Base-by-base conservation (phyloP, 1,140 invertebrate genomes). In the Leptinotarsa lineolata region DNA sequence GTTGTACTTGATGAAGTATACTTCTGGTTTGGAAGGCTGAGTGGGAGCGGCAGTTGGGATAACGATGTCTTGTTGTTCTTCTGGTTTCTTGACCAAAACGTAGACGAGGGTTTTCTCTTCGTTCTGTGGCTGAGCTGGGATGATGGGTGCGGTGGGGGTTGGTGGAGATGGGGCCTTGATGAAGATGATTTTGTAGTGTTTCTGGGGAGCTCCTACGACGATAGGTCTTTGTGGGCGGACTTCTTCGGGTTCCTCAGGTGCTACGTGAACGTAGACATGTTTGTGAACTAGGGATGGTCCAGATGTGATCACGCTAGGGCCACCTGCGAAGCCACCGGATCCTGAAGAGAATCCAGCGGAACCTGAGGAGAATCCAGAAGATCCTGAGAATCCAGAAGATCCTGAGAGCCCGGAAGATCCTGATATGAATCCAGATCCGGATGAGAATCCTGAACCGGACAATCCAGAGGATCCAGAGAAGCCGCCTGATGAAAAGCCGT, bases 1-100 rank as follows among this genome's bases (percentile, higher is more conserved):
- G 89, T 93, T 93, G 91, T 94, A 94, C 76, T 92, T 91, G 89
- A 95, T 95, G 89, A 95, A 95, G 89, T 94, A 94, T 60, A 94
- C 93, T 87, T 94, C 93, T 39, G 93, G 93, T 88, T 94, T 94
- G 84, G 90, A 90, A 65, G 92, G 92, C 79, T 92, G 90, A 64
- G 92, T 94, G 6, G 92, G 92, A 1, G 91, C 88, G 22, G 90
- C 86, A 12, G 91, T 91, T n/a, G 92, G 92, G 72, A 94, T 89
- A 78, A 87, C 87, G 84, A 95, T 90, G 78, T 93, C 91, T 75
- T 91, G 91, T 70, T 90, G 89, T 65, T 93, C 91, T 83, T 94
- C 92, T 77, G 92, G 93, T 84, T 91, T 93, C 90, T 94, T 94
- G 75, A 94, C 92, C 83, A 95, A 85, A 54, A 95, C 94, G 85